A percentile compares a stretch with the other conserved stretches of the same genome.
These are phyloP conservation scores for Timema cristinae DNA, from an alignment of 2,888 invertebrate species.

Conservation along the genomic window DNA sequence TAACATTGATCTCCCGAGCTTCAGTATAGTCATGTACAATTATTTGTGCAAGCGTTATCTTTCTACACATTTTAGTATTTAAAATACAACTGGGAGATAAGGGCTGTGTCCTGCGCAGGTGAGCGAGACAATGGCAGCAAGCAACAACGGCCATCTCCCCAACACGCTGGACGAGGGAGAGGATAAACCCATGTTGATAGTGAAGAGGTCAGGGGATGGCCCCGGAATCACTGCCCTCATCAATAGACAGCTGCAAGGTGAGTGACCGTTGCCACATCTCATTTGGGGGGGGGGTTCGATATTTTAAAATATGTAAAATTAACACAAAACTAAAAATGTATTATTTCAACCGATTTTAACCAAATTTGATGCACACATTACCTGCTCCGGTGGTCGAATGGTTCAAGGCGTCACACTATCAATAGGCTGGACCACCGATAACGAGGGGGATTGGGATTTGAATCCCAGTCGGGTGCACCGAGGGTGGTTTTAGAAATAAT, in stretches of 20 bases:
- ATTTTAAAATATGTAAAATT: constrained; percentile 13
- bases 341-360: neutral
- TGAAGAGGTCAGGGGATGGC: constrained; percentile 69
- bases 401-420: too few relatives aligned
- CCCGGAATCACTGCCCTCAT: constrained; percentile 74
- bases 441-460: too few relatives aligned
- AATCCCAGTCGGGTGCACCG: too few relatives aligned
- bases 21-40: too few relatives aligned
- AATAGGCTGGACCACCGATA: too few relatives aligned
- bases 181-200: constrained; percentile 71
- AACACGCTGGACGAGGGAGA: constrained; percentile 61
- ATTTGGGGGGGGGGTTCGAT: neutral
- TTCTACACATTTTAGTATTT: too few relatives aligned
- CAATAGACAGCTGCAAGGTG: constrained; percentile 74
- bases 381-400: too few relatives aligned
- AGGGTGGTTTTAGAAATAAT: too few relatives aligned
- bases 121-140: constrained; percentile 71
- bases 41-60: too few relatives aligned
- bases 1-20: too few relatives aligned
- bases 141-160: constrained; percentile 64
- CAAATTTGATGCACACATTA: too few relatives aligned
- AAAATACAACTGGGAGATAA: too few relatives aligned
- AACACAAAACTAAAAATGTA: neutral
- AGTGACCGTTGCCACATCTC: constrained; percentile 25
- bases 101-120: constrained; percentile 51